phyloP scores from a whole-genome alignment of 92 coral and sea anemone species.

The Siderastrea radians region DNA sequence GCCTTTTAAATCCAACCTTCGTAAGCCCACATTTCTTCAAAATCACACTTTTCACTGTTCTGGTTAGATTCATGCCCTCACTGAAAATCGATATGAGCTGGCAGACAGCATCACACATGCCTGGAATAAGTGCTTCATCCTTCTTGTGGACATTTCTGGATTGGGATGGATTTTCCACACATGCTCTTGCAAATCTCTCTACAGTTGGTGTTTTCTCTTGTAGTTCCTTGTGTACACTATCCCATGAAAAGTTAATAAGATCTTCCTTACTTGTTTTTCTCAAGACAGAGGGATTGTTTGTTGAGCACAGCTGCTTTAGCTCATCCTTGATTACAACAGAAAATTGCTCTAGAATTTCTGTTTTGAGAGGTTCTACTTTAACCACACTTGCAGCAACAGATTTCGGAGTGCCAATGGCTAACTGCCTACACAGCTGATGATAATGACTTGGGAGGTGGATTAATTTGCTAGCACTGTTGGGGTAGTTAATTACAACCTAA shows the following conservation, averaged over 20 bases:
- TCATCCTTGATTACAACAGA: background rate
- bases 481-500: background rate
- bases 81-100: conserved; percentile 42
- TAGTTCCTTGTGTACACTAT: conserved; percentile 34
- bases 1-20: conserved; percentile 23
- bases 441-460: background rate
- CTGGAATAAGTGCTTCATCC: conserved; percentile 28
- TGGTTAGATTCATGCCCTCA: conserved; percentile 9
- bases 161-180: conserved; percentile 67
- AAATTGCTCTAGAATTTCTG: background rate
- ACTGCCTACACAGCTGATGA: background rate
- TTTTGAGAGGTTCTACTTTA: background rate
- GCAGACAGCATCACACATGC: conserved; percentile 46
- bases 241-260: conserved; percentile 28
- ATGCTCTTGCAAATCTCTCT: conserved; percentile 17
- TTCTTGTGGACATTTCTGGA: conserved; percentile 54
- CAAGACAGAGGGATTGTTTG: background rate
- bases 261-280: conserved; percentile 34
- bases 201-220: conserved; percentile 34
- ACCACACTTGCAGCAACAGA: background rate
- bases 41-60: conserved; percentile 23
- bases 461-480: background rate
- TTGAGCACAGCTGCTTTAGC: background rate
- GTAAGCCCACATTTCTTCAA: conserved; percentile 44
- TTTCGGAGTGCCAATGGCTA: background rate